A percentile compares a stretch with the other conserved stretches of the same genome.
Conservation (phyloP, 2,797 vertebrate genomes). For the Spinus pinus region DNA sequence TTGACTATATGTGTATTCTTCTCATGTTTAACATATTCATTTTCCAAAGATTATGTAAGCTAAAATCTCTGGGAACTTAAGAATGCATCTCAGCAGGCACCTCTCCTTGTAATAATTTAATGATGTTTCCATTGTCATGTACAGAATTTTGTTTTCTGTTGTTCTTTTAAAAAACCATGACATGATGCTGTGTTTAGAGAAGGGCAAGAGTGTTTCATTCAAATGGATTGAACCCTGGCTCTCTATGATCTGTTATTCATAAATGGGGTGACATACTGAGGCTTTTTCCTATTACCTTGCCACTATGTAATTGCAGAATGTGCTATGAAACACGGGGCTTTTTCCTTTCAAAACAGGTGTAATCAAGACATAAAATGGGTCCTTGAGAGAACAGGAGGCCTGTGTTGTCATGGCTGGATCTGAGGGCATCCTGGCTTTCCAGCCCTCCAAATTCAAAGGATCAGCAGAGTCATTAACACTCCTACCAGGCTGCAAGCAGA, state of each 20-base stretch:
- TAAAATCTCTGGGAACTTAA: not conserved
- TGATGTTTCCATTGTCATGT: not conserved
- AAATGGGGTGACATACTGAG: not conserved
- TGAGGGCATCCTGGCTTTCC: not conserved
- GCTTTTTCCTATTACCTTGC: not conserved
- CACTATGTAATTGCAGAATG: not conserved
- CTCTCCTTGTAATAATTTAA: not conserved
- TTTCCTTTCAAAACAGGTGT: not conserved
- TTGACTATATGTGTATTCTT: not conserved
- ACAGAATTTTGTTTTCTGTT: not conserved
- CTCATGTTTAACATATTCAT: not conserved
- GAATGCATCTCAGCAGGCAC: not conserved
- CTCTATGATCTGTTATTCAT: not conserved
- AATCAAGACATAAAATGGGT: not conserved
- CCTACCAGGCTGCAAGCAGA: not conserved
- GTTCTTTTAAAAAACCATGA: not conserved
- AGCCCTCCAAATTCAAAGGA: not conserved
- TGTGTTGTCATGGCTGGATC: not conserved
- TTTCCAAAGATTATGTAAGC: not conserved
- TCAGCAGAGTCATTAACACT: not conserved
- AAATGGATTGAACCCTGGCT: not conserved
- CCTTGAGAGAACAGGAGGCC: not conserved
- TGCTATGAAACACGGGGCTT: rapidly evolving
- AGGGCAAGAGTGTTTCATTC: not conserved
- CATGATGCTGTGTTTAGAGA: not conserved